Base-by-base conservation (phyloP, 2,113 vertebrate species). In the Lethenteron reissneri region DNA sequence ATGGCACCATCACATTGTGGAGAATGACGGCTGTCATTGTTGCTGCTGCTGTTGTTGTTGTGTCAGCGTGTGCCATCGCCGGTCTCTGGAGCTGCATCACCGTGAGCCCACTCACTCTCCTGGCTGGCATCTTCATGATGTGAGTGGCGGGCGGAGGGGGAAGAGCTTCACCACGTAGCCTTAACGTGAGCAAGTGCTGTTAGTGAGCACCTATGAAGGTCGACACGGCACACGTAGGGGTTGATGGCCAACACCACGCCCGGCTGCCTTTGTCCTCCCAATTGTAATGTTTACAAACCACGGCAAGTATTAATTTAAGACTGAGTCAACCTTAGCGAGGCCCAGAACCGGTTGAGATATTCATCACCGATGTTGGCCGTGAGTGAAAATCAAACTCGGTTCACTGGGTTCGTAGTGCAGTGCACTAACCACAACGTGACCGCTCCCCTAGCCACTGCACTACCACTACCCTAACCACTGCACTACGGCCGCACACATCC, bases 81-180 rank as follows among this genome's bases (percentile, higher is more conserved):
- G 62, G 62, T 21, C 2, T 68, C 15, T 68, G 62, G 62, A 68
- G 21, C 21, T 68, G 62, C 62, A 68, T 68, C 7, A 68, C 62
- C 11, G 21, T 68, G 15, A 17, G 21, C 62, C 62, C 62, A 68
- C 62, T 68, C 21, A 15, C n/a, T 21, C 8, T 68, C 62, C 15
- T 68, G 15, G n/a, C 62, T 11, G 62, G 62, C 62, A 68, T 68
- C 62, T 68, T 15, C 15, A 68, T 68, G 62, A 68, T 68, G 62
- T 68, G 21, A 8, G 62, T 68, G 25, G 25, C 25, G 25, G 4
- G 25, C 21, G 21, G 21, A 68, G 21, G 15, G n/a, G 19, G 6
- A 68, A n/a, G 15, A 68, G 62, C 2, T 17, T 68, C 62, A 8
- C 21, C 15, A 9, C 11, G 62, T 17, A 17, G 15, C n/a, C 11